These are phyloP conservation scores for Oncorhynchus tshawytscha DNA, from an alignment of 2,113 vertebrate species.

Conservation along the genomic window DNA sequence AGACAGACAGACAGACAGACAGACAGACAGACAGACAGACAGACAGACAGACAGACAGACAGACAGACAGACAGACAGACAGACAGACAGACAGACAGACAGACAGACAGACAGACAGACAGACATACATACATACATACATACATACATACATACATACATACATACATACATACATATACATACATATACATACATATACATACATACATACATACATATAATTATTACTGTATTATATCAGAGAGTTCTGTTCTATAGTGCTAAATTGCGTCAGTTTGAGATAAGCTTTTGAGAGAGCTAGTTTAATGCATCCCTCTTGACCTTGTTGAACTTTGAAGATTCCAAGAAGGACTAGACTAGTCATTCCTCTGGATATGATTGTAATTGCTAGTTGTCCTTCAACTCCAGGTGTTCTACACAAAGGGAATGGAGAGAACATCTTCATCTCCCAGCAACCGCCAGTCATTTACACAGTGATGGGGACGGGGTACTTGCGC, in stretches of 20 bases:
- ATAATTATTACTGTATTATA: too few relatives aligned
- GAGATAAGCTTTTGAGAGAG: too few relatives aligned
- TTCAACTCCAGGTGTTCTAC: conserved; percentile 75
- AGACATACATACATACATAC: too few relatives aligned
- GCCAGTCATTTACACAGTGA: conserved; percentile 80
- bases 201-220: too few relatives aligned
- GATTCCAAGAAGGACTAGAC: background rate
- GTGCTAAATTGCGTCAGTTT: too few relatives aligned
- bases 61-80: background rate
- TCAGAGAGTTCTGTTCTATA: too few relatives aligned
- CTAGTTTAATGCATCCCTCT: too few relatives aligned
- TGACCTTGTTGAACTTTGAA: background rate
- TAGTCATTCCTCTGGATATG: background rate
- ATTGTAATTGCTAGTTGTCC: background rate
- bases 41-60: background rate
- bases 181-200: too few relatives aligned
- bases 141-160: too few relatives aligned
- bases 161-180: too few relatives aligned
- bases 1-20: too few relatives aligned
- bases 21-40: background rate
- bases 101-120: background rate
- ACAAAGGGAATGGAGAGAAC: conserved; percentile 88
- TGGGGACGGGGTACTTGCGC: conserved; percentile 82
- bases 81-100: too few relatives aligned
- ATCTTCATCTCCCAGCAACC: conserved; percentile 87